A percentile compares a stretch with the other conserved stretches of the same genome.
Evolutionary conservation across 2,113 vertebrate genomes (phyloP).

Genomic region (Astur gentilis): DNA sequence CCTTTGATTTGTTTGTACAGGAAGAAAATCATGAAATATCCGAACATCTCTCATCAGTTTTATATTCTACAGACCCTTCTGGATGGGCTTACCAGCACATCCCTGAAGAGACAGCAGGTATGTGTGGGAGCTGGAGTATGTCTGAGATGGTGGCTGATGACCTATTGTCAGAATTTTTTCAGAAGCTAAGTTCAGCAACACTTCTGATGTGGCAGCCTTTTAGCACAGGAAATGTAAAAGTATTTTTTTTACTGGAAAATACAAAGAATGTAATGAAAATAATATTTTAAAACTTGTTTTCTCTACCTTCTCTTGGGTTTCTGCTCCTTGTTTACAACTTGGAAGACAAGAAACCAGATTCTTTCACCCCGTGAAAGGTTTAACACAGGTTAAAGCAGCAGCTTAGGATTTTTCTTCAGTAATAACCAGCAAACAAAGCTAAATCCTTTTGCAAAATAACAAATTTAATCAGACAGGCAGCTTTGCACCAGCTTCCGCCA

Average conservation of each 20-base stretch:
- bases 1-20: not conserved
- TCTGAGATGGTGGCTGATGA: not conserved
- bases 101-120: not conserved
- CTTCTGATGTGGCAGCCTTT: not conserved
- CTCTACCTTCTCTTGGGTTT: not conserved
- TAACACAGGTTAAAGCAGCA: constrained; percentile 36
- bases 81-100: not conserved
- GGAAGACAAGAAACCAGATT: not conserved
- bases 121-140: not conserved
- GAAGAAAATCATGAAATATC: not conserved
- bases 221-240: not conserved
- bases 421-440: constrained; percentile 34
- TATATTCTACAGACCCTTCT: not conserved
- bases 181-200: not conserved
- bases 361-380: not conserved
- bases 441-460: constrained; percentile 51
- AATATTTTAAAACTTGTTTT: not conserved
- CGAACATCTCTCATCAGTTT: not conserved
- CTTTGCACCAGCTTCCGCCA: constrained; percentile 13
- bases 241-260: not conserved
- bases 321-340: constrained; percentile 6
- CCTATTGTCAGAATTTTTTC: not conserved
- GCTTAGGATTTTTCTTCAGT: constrained; percentile 40
- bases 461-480: constrained; percentile 41
- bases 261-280: not conserved